A percentile compares a stretch with the other conserved stretches of the same genome.
Evolutionary conservation across 2,888 invertebrate genomes (phyloP).

Genomic region (Calameuta filiformis): DNA sequence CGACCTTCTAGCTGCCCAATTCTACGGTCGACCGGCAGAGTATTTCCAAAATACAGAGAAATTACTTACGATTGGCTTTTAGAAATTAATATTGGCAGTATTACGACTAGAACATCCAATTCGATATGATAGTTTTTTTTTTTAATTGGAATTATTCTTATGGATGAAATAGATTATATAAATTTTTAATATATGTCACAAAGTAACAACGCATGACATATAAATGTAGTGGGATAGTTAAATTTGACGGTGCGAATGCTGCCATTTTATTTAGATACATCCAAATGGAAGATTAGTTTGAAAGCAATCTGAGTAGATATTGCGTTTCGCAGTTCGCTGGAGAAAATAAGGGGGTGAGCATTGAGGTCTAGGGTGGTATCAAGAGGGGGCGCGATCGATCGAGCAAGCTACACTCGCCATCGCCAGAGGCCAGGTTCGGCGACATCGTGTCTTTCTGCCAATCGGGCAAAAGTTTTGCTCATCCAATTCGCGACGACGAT

Average conservation of each 20-base stretch:
- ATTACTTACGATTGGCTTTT: not conserved
- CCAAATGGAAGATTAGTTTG: not conserved
- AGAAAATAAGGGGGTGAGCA: slow-evolving; percentile 16
- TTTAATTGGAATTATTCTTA: too few species aligned
- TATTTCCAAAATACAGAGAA: slow-evolving; percentile 29
- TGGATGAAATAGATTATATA: not conserved
- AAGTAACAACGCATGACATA: not conserved
- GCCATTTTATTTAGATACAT: not conserved
- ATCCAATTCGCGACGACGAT: too few species aligned
- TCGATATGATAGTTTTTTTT: too few species aligned
- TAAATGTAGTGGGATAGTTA: not conserved
- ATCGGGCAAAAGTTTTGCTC: slow-evolving; percentile 11
- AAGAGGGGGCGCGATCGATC: slow-evolving; percentile 39
- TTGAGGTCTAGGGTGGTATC: slow-evolving; percentile 22
- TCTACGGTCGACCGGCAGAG: slow-evolving; percentile 19
- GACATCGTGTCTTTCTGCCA: slow-evolving; percentile 9
- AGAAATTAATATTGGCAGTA: not conserved
- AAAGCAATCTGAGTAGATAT: slow-evolving; percentile 27
- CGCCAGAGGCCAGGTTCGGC: not conserved
- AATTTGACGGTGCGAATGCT: not conserved
- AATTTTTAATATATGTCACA: not conserved
- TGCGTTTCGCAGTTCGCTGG: slow-evolving; percentile 24
- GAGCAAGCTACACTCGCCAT: slow-evolving; percentile 32
- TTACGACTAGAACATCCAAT: too few species aligned
- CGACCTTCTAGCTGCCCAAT: slow-evolving; percentile 43